Conservation (phyloP, 2,797 vertebrate genomes). For the Catharus ustulatus region DNA sequence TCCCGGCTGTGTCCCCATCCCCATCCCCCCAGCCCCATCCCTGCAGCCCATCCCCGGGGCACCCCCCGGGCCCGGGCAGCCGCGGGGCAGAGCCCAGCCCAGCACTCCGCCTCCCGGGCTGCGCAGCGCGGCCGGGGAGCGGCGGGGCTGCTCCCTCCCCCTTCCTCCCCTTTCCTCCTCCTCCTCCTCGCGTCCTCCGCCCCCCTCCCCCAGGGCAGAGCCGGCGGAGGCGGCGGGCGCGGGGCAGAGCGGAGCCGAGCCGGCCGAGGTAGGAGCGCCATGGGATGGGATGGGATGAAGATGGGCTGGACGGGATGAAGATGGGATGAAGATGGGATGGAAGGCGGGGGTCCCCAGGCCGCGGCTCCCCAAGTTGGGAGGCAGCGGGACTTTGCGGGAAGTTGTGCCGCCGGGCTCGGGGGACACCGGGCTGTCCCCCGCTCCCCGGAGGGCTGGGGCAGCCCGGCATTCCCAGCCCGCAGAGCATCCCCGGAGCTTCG, state of each 20-base stretch:
- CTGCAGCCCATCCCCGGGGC: neutral
- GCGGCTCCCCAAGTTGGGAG: neutral
- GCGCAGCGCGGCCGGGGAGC: neutral
- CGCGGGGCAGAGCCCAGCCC: neutral
- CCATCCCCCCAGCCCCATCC: too few species aligned
- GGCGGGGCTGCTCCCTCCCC: neutral
- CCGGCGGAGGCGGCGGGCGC: neutral
- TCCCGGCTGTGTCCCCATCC: too few species aligned
- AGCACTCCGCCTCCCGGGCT: neutral
- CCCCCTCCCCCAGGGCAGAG: neutral
- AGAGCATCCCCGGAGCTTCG: neutral
- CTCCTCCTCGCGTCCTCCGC: neutral
- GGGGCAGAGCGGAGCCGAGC: neutral
- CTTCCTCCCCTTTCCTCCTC: neutral
- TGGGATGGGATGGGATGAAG: neutral
- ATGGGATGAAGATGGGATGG: neutral
- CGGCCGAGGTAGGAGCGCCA: neutral
- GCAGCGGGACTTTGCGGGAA: neutral
- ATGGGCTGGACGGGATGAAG: neutral
- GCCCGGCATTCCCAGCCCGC: too few species aligned
- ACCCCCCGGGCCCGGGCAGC: neutral
- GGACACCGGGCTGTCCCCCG: neutral
- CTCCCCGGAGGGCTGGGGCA: neutral
- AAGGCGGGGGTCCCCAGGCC: neutral
- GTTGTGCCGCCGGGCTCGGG: neutral